These are phyloP conservation scores for Leptocoma aspasia DNA, from an alignment of 2,113 vertebrate genomes.

Conservation along the genomic window DNA sequence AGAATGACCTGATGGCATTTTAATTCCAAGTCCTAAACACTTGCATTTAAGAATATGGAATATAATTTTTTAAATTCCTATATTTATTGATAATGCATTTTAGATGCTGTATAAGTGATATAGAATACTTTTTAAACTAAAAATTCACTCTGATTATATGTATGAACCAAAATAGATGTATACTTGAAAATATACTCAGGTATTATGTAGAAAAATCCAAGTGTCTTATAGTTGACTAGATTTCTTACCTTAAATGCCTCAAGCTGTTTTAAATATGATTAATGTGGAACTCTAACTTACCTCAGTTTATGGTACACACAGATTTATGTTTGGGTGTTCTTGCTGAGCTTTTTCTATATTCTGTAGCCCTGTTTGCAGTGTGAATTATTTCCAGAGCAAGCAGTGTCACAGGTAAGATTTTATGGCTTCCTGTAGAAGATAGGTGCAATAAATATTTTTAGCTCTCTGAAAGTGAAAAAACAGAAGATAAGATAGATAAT, in stretches of 20 bases:
- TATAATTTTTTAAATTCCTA: fast-evolving
- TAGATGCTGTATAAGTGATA: background rate
- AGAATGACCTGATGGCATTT: background rate
- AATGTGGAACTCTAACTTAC: background rate
- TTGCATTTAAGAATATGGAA: background rate
- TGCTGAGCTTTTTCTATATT: background rate
- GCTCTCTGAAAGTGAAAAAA: background rate
- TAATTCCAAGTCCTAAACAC: background rate
- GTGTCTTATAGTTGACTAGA: background rate
- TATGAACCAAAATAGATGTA: background rate
- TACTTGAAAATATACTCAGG: background rate
- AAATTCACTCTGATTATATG: background rate
- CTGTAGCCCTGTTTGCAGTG: background rate
- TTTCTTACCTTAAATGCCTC: background rate
- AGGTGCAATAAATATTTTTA: background rate
- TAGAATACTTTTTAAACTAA: background rate
- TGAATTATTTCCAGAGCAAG: background rate
- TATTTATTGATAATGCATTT: background rate
- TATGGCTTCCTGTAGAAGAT: background rate
- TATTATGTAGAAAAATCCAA: background rate
- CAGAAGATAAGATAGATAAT: background rate
- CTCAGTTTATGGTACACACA: background rate
- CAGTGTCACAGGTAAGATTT: background rate
- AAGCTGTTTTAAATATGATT: background rate
- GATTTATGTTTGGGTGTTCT: background rate